A percentile compares a stretch with the other conserved stretches of the same genome.
These are phyloP conservation scores for Sminthurinus aureus DNA, from an alignment of 2,888 invertebrate species.

Conservation along the genomic window DNA sequence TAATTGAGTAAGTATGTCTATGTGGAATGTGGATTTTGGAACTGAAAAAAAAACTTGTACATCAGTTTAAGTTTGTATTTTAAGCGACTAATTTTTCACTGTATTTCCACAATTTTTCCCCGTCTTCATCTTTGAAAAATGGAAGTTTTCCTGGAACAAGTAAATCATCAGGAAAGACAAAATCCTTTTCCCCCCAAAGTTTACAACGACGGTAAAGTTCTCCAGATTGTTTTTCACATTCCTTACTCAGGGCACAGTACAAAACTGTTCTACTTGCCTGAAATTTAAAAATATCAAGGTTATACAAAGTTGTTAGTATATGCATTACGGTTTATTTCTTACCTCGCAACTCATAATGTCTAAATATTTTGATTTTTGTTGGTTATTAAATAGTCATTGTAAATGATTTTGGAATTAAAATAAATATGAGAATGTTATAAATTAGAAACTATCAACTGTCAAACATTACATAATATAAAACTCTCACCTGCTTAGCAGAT, in stretches of 20 bases:
- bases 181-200: constrained; percentile 67
- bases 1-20: too few relatives aligned
- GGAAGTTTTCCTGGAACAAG: constrained; percentile 62
- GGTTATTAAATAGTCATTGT: background rate
- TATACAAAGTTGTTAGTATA: background rate
- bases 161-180: constrained; percentile 22
- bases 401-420: too few relatives aligned
- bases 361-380: background rate
- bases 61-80: too few relatives aligned
- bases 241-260: constrained; percentile 78
- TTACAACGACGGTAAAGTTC: constrained; percentile 78
- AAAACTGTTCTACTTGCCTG: constrained; percentile 64
- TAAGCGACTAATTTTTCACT: constrained; percentile 69
- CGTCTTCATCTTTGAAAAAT: constrained; percentile 70
- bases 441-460: background rate
- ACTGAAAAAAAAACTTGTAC: too few relatives aligned
- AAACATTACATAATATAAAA: too few relatives aligned
- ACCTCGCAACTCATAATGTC: too few relatives aligned
- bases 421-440: background rate
- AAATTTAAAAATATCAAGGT: background rate
- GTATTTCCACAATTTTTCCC: constrained; percentile 75
- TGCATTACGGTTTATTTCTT: background rate
- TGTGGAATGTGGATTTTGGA: too few relatives aligned
- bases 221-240: constrained; percentile 73
- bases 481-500: constrained; percentile 18